A percentile compares a stretch with the other conserved stretches of the same genome.
These are phyloP conservation scores for Ichneumoninae sp. DNA, from an alignment of 2,888 invertebrate species.

Conservation along the genomic window DNA sequence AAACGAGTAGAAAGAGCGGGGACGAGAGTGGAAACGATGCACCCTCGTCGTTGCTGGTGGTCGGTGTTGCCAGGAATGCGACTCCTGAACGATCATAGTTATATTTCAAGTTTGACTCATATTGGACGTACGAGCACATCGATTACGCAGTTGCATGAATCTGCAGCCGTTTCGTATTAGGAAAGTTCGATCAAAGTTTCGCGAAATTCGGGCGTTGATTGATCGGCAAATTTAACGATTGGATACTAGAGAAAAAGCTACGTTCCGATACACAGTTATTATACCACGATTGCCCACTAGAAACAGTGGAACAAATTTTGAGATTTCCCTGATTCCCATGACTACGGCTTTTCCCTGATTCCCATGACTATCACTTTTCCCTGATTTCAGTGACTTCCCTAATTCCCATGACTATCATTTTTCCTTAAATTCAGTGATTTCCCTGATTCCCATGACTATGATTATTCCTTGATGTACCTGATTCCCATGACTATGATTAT, in stretches of 20 bases:
- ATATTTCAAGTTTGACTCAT: constrained; percentile 40
- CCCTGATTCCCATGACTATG: too few relatives aligned
- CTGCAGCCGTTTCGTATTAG: background rate
- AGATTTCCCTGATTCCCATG: background rate
- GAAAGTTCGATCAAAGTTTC: background rate
- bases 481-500: too few relatives aligned
- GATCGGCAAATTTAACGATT: background rate
- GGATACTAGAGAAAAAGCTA: too few relatives aligned
- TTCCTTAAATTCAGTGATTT: too few relatives aligned
- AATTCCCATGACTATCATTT: too few relatives aligned
- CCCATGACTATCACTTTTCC: too few relatives aligned
- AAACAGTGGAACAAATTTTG: background rate
- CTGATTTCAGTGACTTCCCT: too few relatives aligned
- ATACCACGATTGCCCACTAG: too few relatives aligned
- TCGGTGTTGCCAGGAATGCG: constrained; percentile 13
- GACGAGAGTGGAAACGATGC: constrained; percentile 17
- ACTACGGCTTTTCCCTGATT: background rate
- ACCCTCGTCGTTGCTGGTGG: background rate
- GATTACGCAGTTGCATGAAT: background rate
- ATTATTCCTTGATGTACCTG: background rate
- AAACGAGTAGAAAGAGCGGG: constrained; percentile 7
- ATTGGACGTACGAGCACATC: constrained; percentile 27
- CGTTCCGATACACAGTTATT: too few relatives aligned
- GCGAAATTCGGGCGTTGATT: background rate
- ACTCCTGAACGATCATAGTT: constrained; percentile 12